These are phyloP conservation scores for Pseudopleuronectes americanus DNA, from an alignment of 2,797 vertebrate genomes.

Conservation along the genomic window DNA sequence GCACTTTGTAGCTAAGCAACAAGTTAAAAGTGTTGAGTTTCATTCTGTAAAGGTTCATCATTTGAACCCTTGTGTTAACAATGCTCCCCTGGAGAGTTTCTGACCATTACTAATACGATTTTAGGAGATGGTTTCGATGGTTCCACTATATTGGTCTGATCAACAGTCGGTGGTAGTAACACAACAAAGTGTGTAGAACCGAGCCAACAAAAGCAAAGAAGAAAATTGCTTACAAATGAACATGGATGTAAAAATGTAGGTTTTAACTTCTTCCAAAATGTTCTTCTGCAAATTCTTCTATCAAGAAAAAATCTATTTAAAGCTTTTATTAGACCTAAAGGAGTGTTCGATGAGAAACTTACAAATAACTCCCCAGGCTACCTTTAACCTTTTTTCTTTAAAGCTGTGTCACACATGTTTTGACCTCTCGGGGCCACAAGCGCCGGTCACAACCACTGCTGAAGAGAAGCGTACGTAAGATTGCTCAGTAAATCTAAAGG, in stretches of 20 bases:
- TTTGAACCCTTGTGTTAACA: conserved; percentile 19
- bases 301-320: not conserved
- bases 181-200: not conserved
- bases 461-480: too few species aligned
- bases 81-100: conserved; percentile 3
- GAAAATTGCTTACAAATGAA: not conserved
- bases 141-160: conserved; percentile 2
- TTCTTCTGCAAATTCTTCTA: not conserved
- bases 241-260: not conserved
- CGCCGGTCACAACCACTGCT: too few species aligned
- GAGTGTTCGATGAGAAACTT: not conserved
- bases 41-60: conserved; percentile 11
- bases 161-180: not conserved
- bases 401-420: not conserved
- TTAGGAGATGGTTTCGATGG: not conserved
- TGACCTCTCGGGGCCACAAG: not conserved
- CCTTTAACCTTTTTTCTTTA: not conserved
- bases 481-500: too few species aligned
- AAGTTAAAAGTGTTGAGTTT: conserved; percentile 18
- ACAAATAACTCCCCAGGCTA: not conserved
- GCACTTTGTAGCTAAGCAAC: conserved; percentile 48
- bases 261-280: not conserved
- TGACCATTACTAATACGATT: not conserved
- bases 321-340: not conserved
- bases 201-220: not conserved